Conservation (phyloP, 30 jellyfish, hydroid and myxozoan genomes). For the Mastigias papua region DNA sequence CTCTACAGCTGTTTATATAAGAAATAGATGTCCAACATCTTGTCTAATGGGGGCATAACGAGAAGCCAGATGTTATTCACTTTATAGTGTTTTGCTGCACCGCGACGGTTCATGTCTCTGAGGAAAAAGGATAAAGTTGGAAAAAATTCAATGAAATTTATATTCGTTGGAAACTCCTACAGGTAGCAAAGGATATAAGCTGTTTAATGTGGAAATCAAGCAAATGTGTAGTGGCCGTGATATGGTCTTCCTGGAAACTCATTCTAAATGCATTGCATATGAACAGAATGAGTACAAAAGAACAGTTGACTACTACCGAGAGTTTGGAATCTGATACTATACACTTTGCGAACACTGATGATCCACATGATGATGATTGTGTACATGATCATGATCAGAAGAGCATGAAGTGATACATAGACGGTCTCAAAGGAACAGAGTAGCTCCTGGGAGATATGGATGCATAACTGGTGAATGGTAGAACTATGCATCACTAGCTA, state of each 20-base stretch:
- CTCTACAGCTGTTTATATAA: slow-evolving; percentile 43
- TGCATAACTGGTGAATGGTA: no score
- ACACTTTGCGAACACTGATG: no score
- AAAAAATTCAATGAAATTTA: no score
- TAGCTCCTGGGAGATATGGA: no score
- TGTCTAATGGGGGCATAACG: slow-evolving; percentile 54
- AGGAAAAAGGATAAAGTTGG: slow-evolving; percentile 9
- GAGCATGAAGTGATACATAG: neutral
- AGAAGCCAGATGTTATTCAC: slow-evolving; percentile 36
- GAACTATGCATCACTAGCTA: no score
- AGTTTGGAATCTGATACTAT: neutral
- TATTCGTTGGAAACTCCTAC: slow-evolving; percentile 29
- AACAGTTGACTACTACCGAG: neutral
- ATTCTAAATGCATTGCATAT: slow-evolving; percentile 1
- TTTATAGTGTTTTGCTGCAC: slow-evolving; percentile 52
- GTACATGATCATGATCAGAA: no score
- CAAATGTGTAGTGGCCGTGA: neutral
- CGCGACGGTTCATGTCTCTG: slow-evolving; percentile 40
- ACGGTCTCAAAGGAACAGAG: no score
- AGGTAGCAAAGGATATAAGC: slow-evolving; percentile 1
- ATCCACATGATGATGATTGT: no score
- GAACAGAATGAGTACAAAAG: neutral
- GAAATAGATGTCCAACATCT: no score
- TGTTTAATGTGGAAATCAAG: slow-evolving; percentile 9
- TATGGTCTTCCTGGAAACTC: neutral